Percentiles rank a stretch among this genome's conserved stretches.
Conservation (phyloP, 2,797 vertebrate species). For the Carapus acus region DNA sequence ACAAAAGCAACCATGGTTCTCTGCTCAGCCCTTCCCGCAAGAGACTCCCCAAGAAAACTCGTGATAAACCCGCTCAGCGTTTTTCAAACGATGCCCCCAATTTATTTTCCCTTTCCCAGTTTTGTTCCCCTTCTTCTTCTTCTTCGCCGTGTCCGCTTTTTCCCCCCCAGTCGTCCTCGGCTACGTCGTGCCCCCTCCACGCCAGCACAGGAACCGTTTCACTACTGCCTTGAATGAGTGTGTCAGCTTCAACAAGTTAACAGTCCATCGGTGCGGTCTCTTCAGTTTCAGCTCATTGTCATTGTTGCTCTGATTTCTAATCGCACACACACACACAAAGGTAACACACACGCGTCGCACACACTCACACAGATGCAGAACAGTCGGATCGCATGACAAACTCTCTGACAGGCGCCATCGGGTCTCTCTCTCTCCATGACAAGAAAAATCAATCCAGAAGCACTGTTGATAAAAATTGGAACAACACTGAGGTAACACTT, state of each 20-base stretch:
- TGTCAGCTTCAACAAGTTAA: slow-evolving; percentile 65
- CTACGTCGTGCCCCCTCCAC: slow-evolving; percentile 48
- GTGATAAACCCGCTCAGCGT: slow-evolving; percentile 26
- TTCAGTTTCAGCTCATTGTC: slow-evolving; percentile 53
- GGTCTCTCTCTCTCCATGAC: slow-evolving; percentile 34
- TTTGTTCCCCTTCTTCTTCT: not conserved
- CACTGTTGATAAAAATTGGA: slow-evolving; percentile 47
- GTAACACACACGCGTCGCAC: slow-evolving; percentile 26
- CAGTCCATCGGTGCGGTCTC: slow-evolving; percentile 57
- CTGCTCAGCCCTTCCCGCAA: slow-evolving; percentile 3
- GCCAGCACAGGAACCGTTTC: slow-evolving; percentile 71
- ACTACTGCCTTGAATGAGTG: slow-evolving; percentile 72
- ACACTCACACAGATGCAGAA: slow-evolving; percentile 58
- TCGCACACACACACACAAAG: slow-evolving; percentile 25
- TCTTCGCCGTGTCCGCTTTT: too few relatives aligned
- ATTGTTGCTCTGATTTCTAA: slow-evolving; percentile 48
- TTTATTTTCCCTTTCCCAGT: slow-evolving; percentile 11
- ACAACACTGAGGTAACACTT: slow-evolving; percentile 43
- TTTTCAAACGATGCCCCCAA: slow-evolving; percentile 28
- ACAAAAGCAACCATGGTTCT: too few relatives aligned
- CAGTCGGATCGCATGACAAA: slow-evolving; percentile 61
- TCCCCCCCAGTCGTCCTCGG: slow-evolving; percentile 3
- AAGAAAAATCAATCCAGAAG: slow-evolving; percentile 4
- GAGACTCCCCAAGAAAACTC: slow-evolving; percentile 17
- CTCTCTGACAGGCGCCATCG: slow-evolving; percentile 44